Evolutionary conservation across 2,888 invertebrate genomes (phyloP), one percentile per base, ranked within the genome.

Genomic region (Morpho achilles): DNA sequence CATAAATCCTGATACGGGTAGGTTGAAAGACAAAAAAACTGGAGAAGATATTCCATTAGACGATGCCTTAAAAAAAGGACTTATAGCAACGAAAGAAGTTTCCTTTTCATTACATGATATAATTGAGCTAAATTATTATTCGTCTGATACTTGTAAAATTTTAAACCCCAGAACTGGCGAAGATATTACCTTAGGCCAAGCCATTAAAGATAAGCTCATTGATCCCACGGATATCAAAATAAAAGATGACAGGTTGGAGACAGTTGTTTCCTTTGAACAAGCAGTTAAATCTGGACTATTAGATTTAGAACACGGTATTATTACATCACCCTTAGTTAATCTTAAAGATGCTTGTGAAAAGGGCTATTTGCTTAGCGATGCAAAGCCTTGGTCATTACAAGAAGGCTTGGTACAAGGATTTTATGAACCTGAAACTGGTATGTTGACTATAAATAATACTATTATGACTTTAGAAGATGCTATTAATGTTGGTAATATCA

Each of bases 371-470:
- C 83, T 97, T 41, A 95, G 95, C 71, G 95, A 95, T 41, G 92
- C 93, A 56, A 94, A 95, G 72, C 96, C 97, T 0, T 94, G 95
- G 92, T 95, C 96, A 0, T 83, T 97, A 60, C 96, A 96, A 77
- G 96, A 97, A 87, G 95, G 96, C 9, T 84, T 97, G 56, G 94
- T 96, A 39, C 94, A 96, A 79, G 95, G 95, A 62, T 92, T 95
- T 46, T 97, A 96, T 76, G 94, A 96, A 74, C 92, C 94, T 4
- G 92, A 93, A 65, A 93, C 94, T 3, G 96, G 96, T 0, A 92
- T 94, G 54, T 93, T 96, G 62, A 92, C 92, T 5, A 93, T 96
- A 59, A 94, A 95, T 64, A 93, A 93, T 32, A 92, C 93, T 53
- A 92, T 91, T 54, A 91, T 96, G 69, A 95, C 95, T 9, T 81